Percentiles rank a stretch among this genome's conserved stretches.
Conservation (phyloP, 2,888 invertebrate species). For the Limenitis arthemis region DNA sequence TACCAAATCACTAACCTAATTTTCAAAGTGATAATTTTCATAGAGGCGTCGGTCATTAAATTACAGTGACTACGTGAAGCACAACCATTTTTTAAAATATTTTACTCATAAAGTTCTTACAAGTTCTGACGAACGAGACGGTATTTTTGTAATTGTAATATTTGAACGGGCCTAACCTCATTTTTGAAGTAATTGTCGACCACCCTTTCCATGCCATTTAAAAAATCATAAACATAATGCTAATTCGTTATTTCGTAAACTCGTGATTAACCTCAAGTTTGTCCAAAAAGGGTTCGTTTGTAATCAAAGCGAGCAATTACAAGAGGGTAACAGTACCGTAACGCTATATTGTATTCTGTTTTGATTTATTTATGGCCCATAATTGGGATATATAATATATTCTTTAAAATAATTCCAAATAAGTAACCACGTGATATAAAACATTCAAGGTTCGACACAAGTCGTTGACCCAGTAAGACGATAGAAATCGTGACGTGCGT, state of each 20-base stretch:
- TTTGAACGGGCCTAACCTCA: too few species aligned
- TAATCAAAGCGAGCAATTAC: slow-evolving; percentile 21
- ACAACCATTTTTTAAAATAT: too few species aligned
- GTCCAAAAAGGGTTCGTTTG: slow-evolving; percentile 18
- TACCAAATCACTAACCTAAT: too few species aligned
- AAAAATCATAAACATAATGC: too few species aligned
- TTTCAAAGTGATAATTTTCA: too few species aligned
- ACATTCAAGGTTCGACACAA: slow-evolving; percentile 32
- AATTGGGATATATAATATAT: slow-evolving; percentile 5
- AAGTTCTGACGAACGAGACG: too few species aligned
- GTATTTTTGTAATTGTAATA: too few species aligned
- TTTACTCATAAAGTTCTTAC: too few species aligned
- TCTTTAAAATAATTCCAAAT: slow-evolving; percentile 11
- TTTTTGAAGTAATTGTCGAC: too few species aligned
- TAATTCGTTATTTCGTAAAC: slow-evolving; percentile 15
- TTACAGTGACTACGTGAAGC: too few species aligned
- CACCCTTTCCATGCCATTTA: too few species aligned
- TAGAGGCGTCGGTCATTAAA: too few species aligned
- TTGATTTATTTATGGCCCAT: neutral
- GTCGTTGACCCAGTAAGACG: slow-evolving; percentile 46
- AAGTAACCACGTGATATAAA: slow-evolving; percentile 34
- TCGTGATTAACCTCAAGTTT: slow-evolving; percentile 8
- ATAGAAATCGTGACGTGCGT: slow-evolving; percentile 41
- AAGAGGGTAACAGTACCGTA: slow-evolving; percentile 33
- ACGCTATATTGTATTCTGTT: slow-evolving; percentile 22